Conservation (phyloP, 1,140 invertebrate species). For the Diuraphis noxia region DNA sequence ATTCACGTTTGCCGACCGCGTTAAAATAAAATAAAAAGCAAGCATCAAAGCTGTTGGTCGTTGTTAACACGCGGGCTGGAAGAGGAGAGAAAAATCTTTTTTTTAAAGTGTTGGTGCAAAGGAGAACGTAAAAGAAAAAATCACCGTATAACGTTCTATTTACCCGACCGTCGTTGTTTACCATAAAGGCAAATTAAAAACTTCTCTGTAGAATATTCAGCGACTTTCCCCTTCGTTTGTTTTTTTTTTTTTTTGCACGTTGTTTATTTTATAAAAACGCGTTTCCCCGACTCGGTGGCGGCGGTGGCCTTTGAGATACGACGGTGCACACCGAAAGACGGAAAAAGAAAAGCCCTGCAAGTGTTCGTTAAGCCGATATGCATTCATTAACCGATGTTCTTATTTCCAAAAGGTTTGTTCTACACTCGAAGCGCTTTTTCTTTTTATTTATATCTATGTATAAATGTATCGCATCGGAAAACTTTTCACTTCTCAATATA, state of each 20-base stretch:
- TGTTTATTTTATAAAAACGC: slow-evolving; percentile 51
- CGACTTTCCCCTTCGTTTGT: neutral
- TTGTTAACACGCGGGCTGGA: slow-evolving; percentile 16
- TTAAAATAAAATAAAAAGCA: slow-evolving; percentile 18
- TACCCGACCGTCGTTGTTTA: slow-evolving; percentile 31
- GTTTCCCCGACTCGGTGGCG: neutral
- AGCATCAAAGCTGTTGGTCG: slow-evolving; percentile 15
- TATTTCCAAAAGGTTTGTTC: slow-evolving; percentile 45
- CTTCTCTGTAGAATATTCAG: slow-evolving; percentile 8
- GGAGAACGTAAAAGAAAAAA: neutral
- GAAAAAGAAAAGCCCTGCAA: neutral
- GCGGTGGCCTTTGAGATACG: neutral
- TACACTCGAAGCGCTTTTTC: slow-evolving; percentile 24
- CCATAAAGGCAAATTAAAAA: slow-evolving; percentile 52
- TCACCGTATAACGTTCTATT: slow-evolving; percentile 16
- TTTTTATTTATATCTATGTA: neutral
- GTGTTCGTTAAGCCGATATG: slow-evolving; percentile 53
- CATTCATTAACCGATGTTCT: slow-evolving; percentile 48
- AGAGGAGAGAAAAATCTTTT: neutral
- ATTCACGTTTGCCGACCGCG: slow-evolving; percentile 6
- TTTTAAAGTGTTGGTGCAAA: slow-evolving; percentile 2
- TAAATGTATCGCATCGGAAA: slow-evolving; percentile 34
- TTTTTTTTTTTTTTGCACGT: neutral
- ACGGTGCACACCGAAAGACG: neutral
- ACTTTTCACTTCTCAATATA: slow-evolving; percentile 38